A percentile compares a stretch with the other conserved stretches of the same genome.
These are phyloP conservation scores for Torymus aiolomorphi DNA, from an alignment of 2,888 invertebrate genomes.

Conservation along the genomic window DNA sequence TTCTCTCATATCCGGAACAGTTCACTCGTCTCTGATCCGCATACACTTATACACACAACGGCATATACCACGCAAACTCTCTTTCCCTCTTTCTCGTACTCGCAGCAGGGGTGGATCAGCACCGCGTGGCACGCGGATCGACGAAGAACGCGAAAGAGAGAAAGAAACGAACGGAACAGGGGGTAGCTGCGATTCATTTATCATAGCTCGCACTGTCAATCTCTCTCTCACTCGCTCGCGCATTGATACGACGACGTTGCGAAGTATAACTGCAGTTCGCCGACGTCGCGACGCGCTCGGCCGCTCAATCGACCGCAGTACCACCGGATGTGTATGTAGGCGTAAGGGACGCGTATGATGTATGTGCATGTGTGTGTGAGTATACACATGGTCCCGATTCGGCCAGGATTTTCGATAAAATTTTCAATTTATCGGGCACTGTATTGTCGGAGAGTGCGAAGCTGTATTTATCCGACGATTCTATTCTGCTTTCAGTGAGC, in stretches of 20 bases:
- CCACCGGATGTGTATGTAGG: no score
- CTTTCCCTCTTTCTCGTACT: slow-evolving; percentile 23
- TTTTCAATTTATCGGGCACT: slow-evolving; percentile 30
- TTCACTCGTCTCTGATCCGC: background rate
- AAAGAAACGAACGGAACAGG: slow-evolving; percentile 53
- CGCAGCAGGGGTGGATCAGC: slow-evolving; percentile 68
- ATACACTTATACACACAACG: no score
- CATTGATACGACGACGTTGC: slow-evolving; percentile 71
- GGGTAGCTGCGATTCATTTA: slow-evolving; percentile 66
- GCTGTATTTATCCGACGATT: slow-evolving; percentile 2
- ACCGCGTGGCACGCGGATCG: slow-evolving; percentile 25
- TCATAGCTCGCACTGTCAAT: slow-evolving; percentile 73
- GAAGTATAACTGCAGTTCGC: slow-evolving; percentile 60
- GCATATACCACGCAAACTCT: no score
- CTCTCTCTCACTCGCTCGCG: slow-evolving; percentile 66
- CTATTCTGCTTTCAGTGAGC: background rate
- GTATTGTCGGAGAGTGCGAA: background rate
- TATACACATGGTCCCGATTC: background rate
- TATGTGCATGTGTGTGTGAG: no score
- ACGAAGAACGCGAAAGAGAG: slow-evolving; percentile 17
- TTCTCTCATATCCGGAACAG: no score
- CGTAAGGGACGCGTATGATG: no score
- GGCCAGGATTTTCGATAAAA: background rate
- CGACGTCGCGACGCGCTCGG: slow-evolving; percentile 67
- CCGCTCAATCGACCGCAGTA: slow-evolving; percentile 58